A percentile compares a stretch with the other conserved stretches of the same genome.
Evolutionary conservation across 1,140 invertebrate species (phyloP).

Genomic region (Platyscapa corneri): DNA sequence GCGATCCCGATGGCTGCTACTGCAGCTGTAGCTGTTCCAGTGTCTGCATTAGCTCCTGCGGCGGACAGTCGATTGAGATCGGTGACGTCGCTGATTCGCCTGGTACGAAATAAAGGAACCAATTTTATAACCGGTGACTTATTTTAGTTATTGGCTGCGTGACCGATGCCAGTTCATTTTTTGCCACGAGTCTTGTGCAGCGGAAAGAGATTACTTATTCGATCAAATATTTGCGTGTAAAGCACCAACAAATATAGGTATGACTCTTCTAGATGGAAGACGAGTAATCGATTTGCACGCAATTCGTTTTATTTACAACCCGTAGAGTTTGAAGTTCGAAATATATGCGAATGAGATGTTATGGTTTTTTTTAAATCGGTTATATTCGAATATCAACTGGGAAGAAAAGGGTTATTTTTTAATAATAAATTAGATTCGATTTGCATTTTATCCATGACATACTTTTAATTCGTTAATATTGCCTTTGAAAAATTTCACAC

Average conservation of each 20-base stretch:
- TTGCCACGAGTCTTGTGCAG: background rate
- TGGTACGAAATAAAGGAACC: background rate
- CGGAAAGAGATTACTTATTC: conserved; percentile 3
- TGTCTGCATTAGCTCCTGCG: background rate
- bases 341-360: too few species aligned
- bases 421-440: too few species aligned
- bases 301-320: too few species aligned
- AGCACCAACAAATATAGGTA: too few species aligned
- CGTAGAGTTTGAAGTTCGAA: too few species aligned
- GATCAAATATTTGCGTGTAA: background rate
- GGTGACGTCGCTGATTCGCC: background rate
- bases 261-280: background rate
- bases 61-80: background rate
- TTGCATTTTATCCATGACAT: too few species aligned
- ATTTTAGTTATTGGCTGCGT: background rate
- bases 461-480: too few species aligned
- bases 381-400: too few species aligned
- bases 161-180: background rate
- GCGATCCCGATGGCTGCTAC: background rate
- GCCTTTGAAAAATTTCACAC: too few species aligned
- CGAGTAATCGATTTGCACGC: background rate
- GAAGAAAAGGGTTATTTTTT: too few species aligned
- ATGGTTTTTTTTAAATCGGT: too few species aligned
- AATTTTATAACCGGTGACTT: background rate
- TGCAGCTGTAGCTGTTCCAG: conserved; percentile 25